These are phyloP conservation scores for Sitobion miscanthi DNA, from an alignment of 1,140 invertebrate genomes.

Conservation along the genomic window DNA sequence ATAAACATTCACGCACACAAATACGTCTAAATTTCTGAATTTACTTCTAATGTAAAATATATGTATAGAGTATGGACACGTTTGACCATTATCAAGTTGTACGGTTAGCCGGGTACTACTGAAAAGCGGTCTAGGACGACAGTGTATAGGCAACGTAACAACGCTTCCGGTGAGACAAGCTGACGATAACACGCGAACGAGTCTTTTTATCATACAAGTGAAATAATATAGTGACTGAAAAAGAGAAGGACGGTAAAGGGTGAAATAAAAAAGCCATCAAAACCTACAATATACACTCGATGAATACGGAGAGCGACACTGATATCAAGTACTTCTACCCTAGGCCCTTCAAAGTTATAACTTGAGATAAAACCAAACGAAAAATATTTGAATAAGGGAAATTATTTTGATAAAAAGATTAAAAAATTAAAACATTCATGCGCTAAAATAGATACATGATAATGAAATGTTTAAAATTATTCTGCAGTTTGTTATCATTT, in stretches of 20 bases:
- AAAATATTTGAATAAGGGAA: neutral
- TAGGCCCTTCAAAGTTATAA: neutral
- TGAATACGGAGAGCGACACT: neutral
- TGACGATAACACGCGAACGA: neutral
- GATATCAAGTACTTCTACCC: neutral
- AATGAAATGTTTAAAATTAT: neutral
- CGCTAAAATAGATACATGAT: neutral
- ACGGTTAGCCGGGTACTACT: neutral
- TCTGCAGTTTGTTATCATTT: neutral
- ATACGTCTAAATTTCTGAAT: neutral
- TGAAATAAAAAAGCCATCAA: constrained; percentile 3
- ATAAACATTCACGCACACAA: neutral
- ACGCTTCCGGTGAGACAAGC: neutral
- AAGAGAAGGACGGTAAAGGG: neutral
- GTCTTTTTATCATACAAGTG: neutral
- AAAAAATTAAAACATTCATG: neutral
- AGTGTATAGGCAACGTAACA: neutral
- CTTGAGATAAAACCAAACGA: neutral
- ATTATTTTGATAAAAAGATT: neutral
- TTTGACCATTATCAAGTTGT: neutral
- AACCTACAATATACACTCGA: constrained; percentile 8
- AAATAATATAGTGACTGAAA: neutral
- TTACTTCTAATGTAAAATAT: neutral
- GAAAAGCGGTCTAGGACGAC: too few relatives aligned
- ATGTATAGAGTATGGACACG: neutral